Conservation (phyloP, 2,888 invertebrate genomes). For the Macrosoma leucophasiata region DNA sequence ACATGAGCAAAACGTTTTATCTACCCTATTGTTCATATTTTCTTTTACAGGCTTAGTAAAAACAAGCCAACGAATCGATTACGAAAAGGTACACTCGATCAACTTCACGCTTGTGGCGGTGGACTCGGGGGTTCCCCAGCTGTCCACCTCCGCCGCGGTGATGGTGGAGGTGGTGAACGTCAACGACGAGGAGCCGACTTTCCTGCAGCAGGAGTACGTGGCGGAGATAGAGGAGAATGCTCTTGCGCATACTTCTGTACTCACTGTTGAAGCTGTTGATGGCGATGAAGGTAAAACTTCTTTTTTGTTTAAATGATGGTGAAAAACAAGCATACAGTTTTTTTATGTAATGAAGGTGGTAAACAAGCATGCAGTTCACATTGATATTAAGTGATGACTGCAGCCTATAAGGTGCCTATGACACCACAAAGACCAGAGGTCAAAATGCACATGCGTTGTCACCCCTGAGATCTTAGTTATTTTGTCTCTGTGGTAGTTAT, state of each 20-base stretch:
- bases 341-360: no score
- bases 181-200: slow-evolving; percentile 91
- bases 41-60: slow-evolving; percentile 80
- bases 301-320: no score
- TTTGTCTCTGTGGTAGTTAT: no score
- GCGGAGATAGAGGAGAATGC: slow-evolving; percentile 86
- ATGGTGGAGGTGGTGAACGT: slow-evolving; percentile 86
- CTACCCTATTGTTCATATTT: no score
- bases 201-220: slow-evolving; percentile 80
- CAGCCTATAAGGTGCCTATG: no score
- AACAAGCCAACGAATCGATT: slow-evolving; percentile 87
- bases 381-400: no score
- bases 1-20: no score
- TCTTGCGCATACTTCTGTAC: slow-evolving; percentile 81
- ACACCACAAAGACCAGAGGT: no score
- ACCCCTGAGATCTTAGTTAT: no score
- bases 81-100: slow-evolving; percentile 83
- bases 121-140: slow-evolving; percentile 91
- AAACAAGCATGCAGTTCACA: no score
- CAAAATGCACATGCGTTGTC: no score
- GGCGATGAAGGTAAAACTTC: slow-evolving; percentile 86
- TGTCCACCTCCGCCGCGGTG: slow-evolving; percentile 86
- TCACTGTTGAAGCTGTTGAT: slow-evolving; percentile 85
- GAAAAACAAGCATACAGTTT: no score
- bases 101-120: slow-evolving; percentile 88